Evolutionary conservation across 2,888 invertebrate species (phyloP).

Genomic region (Nymphalis c-album): DNA sequence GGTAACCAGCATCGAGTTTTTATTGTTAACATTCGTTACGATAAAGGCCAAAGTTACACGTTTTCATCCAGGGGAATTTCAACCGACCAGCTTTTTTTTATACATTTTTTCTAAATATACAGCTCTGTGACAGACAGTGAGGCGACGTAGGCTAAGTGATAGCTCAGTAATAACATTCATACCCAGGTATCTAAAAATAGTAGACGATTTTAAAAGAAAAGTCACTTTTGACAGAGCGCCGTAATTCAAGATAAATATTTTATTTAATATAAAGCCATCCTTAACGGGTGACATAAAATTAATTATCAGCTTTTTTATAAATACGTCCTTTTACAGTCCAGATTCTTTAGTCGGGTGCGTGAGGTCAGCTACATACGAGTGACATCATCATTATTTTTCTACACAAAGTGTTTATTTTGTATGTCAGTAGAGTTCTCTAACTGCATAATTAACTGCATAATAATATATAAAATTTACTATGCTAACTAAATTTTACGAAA

Average conservation of each 20-base stretch:
- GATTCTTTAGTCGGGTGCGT: constrained; percentile 29
- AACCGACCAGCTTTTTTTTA: too few species aligned
- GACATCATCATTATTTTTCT: constrained; percentile 44
- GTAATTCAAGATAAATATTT: neutral
- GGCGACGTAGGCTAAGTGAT: too few species aligned
- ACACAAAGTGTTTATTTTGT: constrained; percentile 11
- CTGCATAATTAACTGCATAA: neutral
- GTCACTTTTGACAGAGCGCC: neutral
- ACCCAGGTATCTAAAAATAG: too few species aligned
- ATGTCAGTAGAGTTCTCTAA: neutral
- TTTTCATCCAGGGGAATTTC: too few species aligned
- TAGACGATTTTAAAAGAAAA: too few species aligned
- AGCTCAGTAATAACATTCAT: too few species aligned
- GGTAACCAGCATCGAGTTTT: too few species aligned
- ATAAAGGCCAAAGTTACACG: too few species aligned
- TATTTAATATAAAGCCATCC: neutral
- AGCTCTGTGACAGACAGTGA: too few species aligned
- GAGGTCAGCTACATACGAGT: constrained; percentile 44
- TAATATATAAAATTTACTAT: neutral
- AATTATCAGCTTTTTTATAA: constrained; percentile 18
- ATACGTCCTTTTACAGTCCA: constrained; percentile 31
- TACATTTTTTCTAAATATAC: too few species aligned
- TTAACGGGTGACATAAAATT: constrained; percentile 19
- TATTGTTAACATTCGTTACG: too few species aligned
- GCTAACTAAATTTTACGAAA: too few species aligned